A percentile compares a stretch with the other conserved stretches of the same genome.
Evolutionary conservation across 2,888 invertebrate species (phyloP).

Genomic region (Spicauda simplicius): DNA sequence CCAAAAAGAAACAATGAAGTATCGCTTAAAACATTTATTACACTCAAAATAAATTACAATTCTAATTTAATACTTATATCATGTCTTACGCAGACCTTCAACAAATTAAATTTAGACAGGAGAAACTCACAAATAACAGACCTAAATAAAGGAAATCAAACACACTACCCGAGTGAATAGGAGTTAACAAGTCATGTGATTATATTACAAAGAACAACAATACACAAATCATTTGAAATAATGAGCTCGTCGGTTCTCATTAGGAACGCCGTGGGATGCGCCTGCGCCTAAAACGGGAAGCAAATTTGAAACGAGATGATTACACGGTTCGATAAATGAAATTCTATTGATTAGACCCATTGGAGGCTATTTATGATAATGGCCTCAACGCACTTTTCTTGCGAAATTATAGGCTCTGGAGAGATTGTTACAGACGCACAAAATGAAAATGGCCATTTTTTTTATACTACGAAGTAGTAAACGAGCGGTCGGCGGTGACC

Average conservation of each 20-base stretch:
- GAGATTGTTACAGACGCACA: background rate
- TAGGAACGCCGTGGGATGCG: conserved; percentile 31
- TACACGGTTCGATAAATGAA: conserved; percentile 9
- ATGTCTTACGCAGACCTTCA: background rate
- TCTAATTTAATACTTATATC: background rate
- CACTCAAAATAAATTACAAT: background rate
- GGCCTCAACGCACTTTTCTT: background rate
- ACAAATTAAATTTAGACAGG: conserved; percentile 6
- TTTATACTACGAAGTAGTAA: too few relatives aligned
- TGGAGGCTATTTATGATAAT: background rate
- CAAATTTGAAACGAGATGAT: conserved; percentile 30
- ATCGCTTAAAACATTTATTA: too few relatives aligned
- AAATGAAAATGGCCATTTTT: background rate
- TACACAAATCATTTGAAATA: conserved; percentile 44
- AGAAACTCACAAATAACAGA: conserved; percentile 13
- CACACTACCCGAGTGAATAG: conserved; percentile 22
- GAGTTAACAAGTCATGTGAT: conserved; percentile 37
- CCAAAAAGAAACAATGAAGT: too few relatives aligned
- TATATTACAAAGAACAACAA: conserved; percentile 39
- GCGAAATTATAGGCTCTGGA: background rate
- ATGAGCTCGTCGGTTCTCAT: conserved; percentile 37
- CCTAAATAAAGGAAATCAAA: conserved; percentile 9
- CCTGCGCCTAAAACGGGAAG: conserved; percentile 16
- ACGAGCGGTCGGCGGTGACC: too few relatives aligned
- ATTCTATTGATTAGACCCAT: background rate